Conservation (phyloP, 2,113 vertebrate genomes). For the Pygoscelis adeliae region DNA sequence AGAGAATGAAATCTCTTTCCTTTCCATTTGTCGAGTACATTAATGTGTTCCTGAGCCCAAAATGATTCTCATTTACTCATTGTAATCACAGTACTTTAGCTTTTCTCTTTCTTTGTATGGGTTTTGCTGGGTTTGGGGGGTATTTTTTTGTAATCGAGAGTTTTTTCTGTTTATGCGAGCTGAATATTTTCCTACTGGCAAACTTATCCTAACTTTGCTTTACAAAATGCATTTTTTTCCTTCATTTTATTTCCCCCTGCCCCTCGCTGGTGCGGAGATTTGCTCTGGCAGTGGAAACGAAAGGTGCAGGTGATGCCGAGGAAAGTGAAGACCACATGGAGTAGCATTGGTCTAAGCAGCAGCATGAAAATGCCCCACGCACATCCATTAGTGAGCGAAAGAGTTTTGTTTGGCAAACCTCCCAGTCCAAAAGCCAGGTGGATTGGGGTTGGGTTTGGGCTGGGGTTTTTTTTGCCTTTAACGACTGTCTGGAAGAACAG, state of each 20-base stretch:
- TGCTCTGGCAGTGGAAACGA: background rate
- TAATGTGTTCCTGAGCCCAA: background rate
- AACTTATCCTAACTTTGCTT: background rate
- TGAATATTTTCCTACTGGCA: background rate
- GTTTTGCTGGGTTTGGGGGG: background rate
- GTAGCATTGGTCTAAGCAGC: background rate
- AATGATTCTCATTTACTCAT: background rate
- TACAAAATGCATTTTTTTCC: background rate
- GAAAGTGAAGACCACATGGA: background rate
- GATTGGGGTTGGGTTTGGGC: background rate
- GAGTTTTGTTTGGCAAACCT: background rate
- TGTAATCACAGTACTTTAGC: background rate
- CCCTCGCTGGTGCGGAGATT: background rate
- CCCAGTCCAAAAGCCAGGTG: background rate
- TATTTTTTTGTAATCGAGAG: background rate
- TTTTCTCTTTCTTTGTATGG: background rate
- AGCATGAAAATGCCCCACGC: background rate
- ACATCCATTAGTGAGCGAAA: background rate
- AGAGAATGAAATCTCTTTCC: background rate
- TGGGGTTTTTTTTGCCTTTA: background rate
- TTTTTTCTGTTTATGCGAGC: background rate
- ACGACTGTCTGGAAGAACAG: background rate
- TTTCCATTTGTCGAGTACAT: background rate
- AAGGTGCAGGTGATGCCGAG: background rate
- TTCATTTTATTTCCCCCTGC: background rate